Percentiles rank a stretch among this genome's conserved stretches.
phyloP scores from a whole-genome alignment of 2,888 invertebrate species.

The Taenaris catops region DNA sequence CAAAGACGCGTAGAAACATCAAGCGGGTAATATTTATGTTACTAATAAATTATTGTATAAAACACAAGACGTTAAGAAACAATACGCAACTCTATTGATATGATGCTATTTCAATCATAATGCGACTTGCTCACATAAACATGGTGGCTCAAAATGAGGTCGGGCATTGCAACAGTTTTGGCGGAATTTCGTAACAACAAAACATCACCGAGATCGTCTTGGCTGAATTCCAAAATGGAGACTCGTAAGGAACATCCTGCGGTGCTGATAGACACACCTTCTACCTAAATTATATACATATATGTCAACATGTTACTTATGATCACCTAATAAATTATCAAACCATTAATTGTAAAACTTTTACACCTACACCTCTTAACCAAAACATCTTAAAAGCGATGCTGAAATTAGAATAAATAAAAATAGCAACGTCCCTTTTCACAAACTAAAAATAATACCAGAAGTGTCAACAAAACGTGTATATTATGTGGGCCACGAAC shows the following conservation, averaged over 20 bases:
- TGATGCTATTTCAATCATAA: slow-evolving; percentile 23
- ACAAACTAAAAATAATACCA: slow-evolving; percentile 17
- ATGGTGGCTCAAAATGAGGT: slow-evolving; percentile 49
- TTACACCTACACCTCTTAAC: slow-evolving; percentile 10
- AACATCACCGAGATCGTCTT: slow-evolving; percentile 43
- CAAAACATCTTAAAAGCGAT: slow-evolving; percentile 11
- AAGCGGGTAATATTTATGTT: too few species aligned
- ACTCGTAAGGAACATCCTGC: slow-evolving; percentile 31
- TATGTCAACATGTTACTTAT: slow-evolving; percentile 9
- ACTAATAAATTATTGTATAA: background rate
- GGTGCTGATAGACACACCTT: slow-evolving; percentile 33
- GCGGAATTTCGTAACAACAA: slow-evolving; percentile 74
- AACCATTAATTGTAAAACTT: slow-evolving; percentile 12
- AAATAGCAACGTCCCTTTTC: slow-evolving; percentile 11
- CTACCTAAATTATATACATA: slow-evolving; percentile 23
- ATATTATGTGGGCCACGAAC: slow-evolving; percentile 9
- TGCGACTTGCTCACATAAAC: slow-evolving; percentile 30
- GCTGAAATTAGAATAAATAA: slow-evolving; percentile 14
- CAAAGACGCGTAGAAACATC: too few species aligned
- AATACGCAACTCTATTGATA: slow-evolving; percentile 7
- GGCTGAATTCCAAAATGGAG: slow-evolving; percentile 58
- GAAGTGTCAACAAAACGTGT: slow-evolving; percentile 18
- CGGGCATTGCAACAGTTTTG: slow-evolving; percentile 70
- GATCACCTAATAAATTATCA: slow-evolving; percentile 13
- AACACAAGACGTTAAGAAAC: slow-evolving; percentile 7